phyloP scores from a whole-genome alignment of 2,113 vertebrate genomes.

The Bubo blakistoni region DNA sequence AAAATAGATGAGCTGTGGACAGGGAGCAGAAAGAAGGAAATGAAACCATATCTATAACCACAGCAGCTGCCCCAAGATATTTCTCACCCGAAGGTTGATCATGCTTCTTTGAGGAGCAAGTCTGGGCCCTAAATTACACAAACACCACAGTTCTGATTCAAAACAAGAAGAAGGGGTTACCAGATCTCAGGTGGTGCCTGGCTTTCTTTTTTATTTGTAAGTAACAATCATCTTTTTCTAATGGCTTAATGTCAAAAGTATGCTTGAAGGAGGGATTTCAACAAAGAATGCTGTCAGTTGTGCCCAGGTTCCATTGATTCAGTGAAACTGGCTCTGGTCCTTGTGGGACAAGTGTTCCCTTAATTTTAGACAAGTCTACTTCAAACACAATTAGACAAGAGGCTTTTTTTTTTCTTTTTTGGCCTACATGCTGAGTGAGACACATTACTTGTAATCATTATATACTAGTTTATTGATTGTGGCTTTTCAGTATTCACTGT shows the following conservation, averaged over 20 bases:
- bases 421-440: not conserved
- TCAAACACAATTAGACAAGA: conserved; percentile 10
- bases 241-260: not conserved
- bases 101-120: not conserved
- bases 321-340: not conserved
- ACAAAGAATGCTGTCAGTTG: not conserved
- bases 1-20: not conserved
- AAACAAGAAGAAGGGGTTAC: not conserved
- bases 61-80: not conserved
- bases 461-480: conserved; percentile 28
- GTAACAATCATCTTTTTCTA: not conserved
- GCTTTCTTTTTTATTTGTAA: not conserved
- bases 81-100: not conserved
- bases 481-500: conserved; percentile 32
- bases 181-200: not conserved
- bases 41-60: not conserved
- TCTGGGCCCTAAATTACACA: not conserved
- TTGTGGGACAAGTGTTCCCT: not conserved
- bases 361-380: conserved; percentile 30
- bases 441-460: not conserved
- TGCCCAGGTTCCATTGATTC: not conserved
- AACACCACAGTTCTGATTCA: not conserved
- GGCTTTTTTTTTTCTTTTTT: not conserved
- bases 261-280: not conserved
- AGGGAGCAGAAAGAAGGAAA: not conserved